Evolutionary conservation across 2,113 vertebrate species (phyloP), one percentile per base, ranked within the genome.

Genomic region (Neodon shergylaensis): DNA sequence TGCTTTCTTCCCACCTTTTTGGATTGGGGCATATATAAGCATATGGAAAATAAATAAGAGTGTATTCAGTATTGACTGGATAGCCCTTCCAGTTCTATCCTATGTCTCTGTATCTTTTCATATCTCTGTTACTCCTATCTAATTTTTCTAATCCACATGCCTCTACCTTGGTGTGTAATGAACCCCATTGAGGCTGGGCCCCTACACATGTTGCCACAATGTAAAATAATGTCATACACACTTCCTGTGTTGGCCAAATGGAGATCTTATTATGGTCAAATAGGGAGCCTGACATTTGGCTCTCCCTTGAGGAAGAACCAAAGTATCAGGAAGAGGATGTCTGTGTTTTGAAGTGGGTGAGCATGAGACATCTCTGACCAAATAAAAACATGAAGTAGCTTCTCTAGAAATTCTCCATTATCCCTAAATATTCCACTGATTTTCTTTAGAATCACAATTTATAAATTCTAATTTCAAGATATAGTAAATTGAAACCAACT

Each of bases 401-500:
- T 44, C 36, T 78, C 42, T 28, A 10, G 6, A 52, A 42, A 68
- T 26, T 19, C 16, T 74, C 49, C 36, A 7, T 63, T 19, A 73
- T 14, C 28, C n/a, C 12, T 77, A 66, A 42, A 72, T 24, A 2
- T 61, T n/a, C 22, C 33, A 17, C 12, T 65, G 9, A n/a, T 74
- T 66, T 92, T 76, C 54, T 68, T 76, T 39, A 92, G n/a, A 95
- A 91, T 33, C 21, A 36, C 7, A 58, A 22, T 89, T 91, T 78
- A 72, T 5, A 87, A 79, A 74, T 78, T 89, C 26, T 77, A 22
- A 90, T 83, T 91, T 95, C 39, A 54, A 17, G 36, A 28, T 70
- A 58, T 4, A 68, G 9, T 49, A 16, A 36, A 92, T 83, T 94
- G 92, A 94, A 94, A 52, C 74, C 21, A 97, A 92, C 11, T 47